Evolutionary conservation across 53 echinoderm and acorn worm species (phyloP), one percentile per base, ranked within the genome.

Genomic region (Echinarachnius parma): DNA sequence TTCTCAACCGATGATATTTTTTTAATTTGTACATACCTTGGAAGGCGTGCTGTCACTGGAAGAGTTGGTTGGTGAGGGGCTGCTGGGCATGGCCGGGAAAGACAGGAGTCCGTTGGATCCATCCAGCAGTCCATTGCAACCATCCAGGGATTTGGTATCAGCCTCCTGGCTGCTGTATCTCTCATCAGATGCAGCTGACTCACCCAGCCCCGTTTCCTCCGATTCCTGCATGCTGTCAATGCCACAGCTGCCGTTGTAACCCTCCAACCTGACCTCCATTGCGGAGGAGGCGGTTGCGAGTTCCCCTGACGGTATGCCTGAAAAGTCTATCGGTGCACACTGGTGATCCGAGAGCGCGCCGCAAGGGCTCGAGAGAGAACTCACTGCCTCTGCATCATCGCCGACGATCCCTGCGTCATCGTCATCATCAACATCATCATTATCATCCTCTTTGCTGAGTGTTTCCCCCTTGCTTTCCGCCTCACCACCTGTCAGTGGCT

Each of bases 191-290:
- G 28, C 36, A 16, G 36, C 25, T 72, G 74, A 72, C 57, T 72
- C 74, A 72, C 42, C 44, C 74, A 26, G 55, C 74, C 57, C 74
- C 0, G 26, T 57, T 72, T 72, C 74, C 74, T 72, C 74, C 18
- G 28, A 26, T 34, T 44, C 74, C 74, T 57, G 55, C 74, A 36
- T 19, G 28, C 56, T 57, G 18, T 4, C 15, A 37, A 26, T 42
- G 21, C 16, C 7, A 28, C 20, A 37, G 18, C 16, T 26, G 57
- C 39, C 34, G 21, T 25, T 37, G 14, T 16, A 13, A 4, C 16
- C 23, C 25, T 36, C 54, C 74, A 4, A 9, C 9, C 34, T 52
- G 20, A 32, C 68, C 68, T 31, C 52, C 52, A 52, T 52, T 8
- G 53, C 11, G 27, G 29, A 34, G 1, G 47, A 45, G 13, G 34